phyloP scores from a whole-genome alignment of 2,113 vertebrate species.

The Chauna torquata region DNA sequence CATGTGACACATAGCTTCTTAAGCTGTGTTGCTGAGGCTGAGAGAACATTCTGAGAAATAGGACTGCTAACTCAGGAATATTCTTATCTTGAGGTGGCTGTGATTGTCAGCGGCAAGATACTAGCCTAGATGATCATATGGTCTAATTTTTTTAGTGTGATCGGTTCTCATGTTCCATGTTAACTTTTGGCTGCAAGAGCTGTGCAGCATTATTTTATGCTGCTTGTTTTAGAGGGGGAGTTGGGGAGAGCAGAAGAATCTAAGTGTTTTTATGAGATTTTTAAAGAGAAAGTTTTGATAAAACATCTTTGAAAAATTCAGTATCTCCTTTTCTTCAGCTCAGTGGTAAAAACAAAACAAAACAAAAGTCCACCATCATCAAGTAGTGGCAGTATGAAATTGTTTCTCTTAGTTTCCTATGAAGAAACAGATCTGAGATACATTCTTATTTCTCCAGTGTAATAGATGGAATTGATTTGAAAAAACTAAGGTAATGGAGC shows the following conservation, averaged over 20 bases:
- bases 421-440: neutral
- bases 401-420: neutral
- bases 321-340: neutral
- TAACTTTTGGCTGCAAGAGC: neutral
- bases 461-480: neutral
- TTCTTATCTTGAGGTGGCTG: neutral
- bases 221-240: neutral
- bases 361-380: neutral
- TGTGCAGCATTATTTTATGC: neutral
- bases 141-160: neutral
- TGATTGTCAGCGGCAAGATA: neutral
- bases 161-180: neutral
- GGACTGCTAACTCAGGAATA: neutral
- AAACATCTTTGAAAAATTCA: neutral
- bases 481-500: neutral
- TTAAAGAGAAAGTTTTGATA: neutral
- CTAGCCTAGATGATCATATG: neutral
- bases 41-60: neutral
- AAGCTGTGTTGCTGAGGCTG: neutral
- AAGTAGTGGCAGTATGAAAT: neutral
- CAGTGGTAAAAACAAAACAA: neutral
- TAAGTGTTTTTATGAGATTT: neutral
- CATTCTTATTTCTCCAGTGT: neutral
- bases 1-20: neutral
- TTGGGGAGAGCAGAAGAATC: neutral